Conservation (phyloP, 2,888 invertebrate genomes). For the Steinernema scapterisci region DNA sequence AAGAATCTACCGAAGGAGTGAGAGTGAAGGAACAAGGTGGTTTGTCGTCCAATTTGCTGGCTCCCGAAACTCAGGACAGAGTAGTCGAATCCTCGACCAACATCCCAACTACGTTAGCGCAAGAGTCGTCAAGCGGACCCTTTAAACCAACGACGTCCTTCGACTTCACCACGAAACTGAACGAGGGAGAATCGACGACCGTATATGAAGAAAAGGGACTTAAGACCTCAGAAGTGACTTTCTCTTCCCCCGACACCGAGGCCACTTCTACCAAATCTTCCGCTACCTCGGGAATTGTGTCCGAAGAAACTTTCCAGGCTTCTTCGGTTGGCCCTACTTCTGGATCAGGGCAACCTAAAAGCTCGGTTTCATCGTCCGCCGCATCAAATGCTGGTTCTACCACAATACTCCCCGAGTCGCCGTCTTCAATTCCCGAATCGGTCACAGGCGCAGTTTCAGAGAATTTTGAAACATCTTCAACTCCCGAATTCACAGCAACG, state of each 20-base stretch:
- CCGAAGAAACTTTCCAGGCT: no score
- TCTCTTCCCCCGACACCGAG: background rate
- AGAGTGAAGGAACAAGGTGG: background rate
- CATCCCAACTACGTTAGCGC: background rate
- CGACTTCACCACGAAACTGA: background rate
- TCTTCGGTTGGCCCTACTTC: no score
- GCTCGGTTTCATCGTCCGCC: no score
- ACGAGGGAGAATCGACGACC: background rate
- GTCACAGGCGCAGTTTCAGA: background rate
- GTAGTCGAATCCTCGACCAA: background rate
- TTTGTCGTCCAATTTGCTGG: no score
- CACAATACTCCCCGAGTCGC: no score
- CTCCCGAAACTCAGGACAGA: no score
- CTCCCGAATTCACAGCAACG: background rate
- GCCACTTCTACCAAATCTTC: background rate
- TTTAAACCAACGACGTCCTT: background rate
- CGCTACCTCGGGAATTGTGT: no score
- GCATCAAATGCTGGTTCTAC: background rate
- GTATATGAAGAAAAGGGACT: background rate
- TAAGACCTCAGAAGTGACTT: background rate
- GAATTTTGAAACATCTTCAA: background rate
- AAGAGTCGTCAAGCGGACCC: background rate
- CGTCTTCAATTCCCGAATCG: background rate
- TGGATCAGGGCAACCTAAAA: no score
- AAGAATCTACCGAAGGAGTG: background rate